These are phyloP conservation scores for Drosophila pseudotakahashii DNA, from an alignment of 2,888 invertebrate species.

Conservation along the genomic window DNA sequence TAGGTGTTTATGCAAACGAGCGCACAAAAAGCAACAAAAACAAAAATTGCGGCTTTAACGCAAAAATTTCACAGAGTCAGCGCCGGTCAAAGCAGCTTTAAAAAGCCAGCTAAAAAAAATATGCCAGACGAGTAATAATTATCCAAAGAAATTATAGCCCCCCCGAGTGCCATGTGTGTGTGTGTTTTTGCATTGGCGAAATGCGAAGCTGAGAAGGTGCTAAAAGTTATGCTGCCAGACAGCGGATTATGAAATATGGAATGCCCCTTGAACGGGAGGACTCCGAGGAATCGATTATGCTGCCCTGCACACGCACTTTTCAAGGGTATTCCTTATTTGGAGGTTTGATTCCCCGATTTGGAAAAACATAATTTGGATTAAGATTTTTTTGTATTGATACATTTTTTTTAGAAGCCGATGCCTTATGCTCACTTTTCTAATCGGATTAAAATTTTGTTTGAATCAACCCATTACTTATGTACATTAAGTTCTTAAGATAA, in stretches of 20 bases:
- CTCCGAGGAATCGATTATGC: conserved; percentile 43
- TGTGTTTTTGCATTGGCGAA: conserved; percentile 49
- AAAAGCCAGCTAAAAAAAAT: conserved; percentile 43
- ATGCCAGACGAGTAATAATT: conserved; percentile 62
- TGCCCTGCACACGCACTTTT: conserved; percentile 22
- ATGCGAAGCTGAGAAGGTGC: conserved; percentile 54
- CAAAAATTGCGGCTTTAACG: conserved; percentile 29
- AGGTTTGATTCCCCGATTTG: neutral
- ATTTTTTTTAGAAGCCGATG: neutral
- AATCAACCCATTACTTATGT: neutral
- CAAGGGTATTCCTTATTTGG: conserved; percentile 10
- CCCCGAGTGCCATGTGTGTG: conserved; percentile 17
- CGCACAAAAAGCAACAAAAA: conserved; percentile 42
- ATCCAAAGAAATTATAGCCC: conserved; percentile 67
- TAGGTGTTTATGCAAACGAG: conserved; percentile 65
- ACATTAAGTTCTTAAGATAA: neutral
- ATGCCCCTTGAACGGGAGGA: conserved; percentile 33
- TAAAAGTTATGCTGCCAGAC: conserved; percentile 52
- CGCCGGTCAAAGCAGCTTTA: conserved; percentile 37
- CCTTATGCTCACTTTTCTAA: neutral
- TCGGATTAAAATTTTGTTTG: neutral
- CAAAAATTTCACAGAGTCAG: conserved; percentile 62
- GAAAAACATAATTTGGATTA: conserved; percentile 7
- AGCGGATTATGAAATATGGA: conserved; percentile 62
- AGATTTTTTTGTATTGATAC: neutral